phyloP scores from a whole-genome alignment of 2,113 vertebrate species.

The Naja naja region DNA sequence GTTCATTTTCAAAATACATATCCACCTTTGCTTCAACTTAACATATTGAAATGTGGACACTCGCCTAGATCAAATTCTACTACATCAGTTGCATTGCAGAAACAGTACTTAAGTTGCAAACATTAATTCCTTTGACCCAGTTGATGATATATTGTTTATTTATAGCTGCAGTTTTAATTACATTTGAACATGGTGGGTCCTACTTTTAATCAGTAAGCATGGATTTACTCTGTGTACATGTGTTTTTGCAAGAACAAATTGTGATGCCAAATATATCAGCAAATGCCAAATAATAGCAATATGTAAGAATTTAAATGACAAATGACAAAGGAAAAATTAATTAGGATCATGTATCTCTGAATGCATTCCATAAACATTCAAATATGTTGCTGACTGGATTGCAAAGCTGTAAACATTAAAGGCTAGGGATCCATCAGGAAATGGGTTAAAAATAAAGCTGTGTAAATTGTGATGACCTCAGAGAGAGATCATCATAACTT shows the following conservation, averaged over 20 bases:
- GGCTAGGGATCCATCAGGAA: not conserved
- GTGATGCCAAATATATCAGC: not conserved
- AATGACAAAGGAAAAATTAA: not conserved
- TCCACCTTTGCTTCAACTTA: not conserved
- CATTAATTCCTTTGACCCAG: not conserved
- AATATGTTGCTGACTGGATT: not conserved
- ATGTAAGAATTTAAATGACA: not conserved
- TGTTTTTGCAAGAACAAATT: not conserved
- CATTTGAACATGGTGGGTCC: not conserved
- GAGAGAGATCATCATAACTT: not conserved
- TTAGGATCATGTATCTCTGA: not conserved
- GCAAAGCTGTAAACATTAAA: constrained; percentile 7
- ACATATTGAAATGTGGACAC: not conserved
- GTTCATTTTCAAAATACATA: not conserved
- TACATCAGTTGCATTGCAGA: not conserved
- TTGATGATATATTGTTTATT: not conserved
- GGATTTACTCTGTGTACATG: not conserved
- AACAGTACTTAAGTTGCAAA: not conserved
- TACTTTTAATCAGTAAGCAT: not conserved
- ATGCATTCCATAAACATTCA: not conserved
- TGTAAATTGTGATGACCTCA: not conserved
- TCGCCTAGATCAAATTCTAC: not conserved
- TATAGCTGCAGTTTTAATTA: not conserved
- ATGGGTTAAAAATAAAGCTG: not conserved
- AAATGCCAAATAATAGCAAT: not conserved